Conservation (phyloP, 2,888 invertebrate genomes). For the Netelia inedita region DNA sequence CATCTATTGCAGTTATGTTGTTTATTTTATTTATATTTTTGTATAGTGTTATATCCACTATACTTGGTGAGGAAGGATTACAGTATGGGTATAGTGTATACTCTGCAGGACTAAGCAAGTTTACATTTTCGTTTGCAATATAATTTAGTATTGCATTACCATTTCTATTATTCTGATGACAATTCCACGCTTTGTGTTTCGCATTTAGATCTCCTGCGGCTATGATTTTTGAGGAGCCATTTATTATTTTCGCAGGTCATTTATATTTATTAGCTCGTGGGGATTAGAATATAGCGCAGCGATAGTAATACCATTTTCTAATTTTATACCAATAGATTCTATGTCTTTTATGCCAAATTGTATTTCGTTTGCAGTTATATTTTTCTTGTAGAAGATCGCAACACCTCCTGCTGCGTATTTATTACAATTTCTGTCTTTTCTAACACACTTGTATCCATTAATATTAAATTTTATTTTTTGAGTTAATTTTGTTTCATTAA, state of each 20-base stretch:
- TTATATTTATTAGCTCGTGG: background rate
- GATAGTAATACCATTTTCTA: background rate
- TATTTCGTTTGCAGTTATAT: background rate
- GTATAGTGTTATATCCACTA: background rate
- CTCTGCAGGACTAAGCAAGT: background rate
- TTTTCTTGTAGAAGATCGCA: slow-evolving; percentile 7
- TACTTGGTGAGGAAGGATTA: background rate
- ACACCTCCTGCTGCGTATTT: background rate
- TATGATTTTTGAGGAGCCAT: background rate
- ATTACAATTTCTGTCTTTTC: background rate
- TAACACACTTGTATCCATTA: background rate
- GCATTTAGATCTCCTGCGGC: background rate
- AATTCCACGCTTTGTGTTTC: background rate
- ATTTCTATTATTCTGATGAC: background rate
- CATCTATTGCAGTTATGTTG: background rate
- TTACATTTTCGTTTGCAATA: background rate
- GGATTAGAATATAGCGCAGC: background rate
- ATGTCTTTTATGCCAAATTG: background rate
- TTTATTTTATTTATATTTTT: slow-evolving; percentile 26
- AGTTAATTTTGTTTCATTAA: slow-evolving; percentile 18
- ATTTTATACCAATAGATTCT: background rate
- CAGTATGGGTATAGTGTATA: background rate
- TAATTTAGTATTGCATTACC: background rate
- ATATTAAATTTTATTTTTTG: background rate
- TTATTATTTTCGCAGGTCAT: background rate